Percentiles rank a stretch among this genome's conserved stretches.
Evolutionary conservation across 2,113 vertebrate species (phyloP).

Genomic region (Heloderma charlesbogerti): DNA sequence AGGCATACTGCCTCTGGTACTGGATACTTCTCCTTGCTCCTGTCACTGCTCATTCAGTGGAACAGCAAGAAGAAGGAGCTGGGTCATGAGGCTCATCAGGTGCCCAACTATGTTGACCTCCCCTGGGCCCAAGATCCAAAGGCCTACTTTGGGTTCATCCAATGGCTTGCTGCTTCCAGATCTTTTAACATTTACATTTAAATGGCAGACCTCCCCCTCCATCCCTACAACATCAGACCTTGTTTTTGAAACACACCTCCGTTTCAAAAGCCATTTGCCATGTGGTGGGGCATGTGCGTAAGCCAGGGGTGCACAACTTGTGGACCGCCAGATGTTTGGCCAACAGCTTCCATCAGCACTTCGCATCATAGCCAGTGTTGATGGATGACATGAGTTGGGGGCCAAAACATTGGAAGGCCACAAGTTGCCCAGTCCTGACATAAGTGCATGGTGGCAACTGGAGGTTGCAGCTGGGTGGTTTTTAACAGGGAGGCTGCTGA

Average conservation of each 20-base stretch:
- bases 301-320: no score
- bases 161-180: not conserved
- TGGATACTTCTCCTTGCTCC: no score
- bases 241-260: not conserved
- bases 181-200: not conserved
- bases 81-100: not conserved
- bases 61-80: not conserved
- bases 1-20: no score
- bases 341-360: no score
- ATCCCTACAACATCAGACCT: not conserved
- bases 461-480: not conserved
- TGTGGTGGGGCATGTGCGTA: not conserved
- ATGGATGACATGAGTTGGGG: no score
- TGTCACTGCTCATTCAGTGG: not conserved
- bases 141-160: not conserved
- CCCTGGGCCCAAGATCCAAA: not conserved
- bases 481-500: not conserved
- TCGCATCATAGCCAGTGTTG: no score
- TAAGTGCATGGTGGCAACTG: not conserved
- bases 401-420: no score
- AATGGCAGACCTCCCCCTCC: not conserved
- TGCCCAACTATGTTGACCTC: not conserved
- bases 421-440: not conserved
- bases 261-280: conserved; percentile 1
- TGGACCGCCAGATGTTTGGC: no score